Base-by-base conservation (phyloP, 2,797 vertebrate genomes). In the Petrocephalus schoutedeni region DNA sequence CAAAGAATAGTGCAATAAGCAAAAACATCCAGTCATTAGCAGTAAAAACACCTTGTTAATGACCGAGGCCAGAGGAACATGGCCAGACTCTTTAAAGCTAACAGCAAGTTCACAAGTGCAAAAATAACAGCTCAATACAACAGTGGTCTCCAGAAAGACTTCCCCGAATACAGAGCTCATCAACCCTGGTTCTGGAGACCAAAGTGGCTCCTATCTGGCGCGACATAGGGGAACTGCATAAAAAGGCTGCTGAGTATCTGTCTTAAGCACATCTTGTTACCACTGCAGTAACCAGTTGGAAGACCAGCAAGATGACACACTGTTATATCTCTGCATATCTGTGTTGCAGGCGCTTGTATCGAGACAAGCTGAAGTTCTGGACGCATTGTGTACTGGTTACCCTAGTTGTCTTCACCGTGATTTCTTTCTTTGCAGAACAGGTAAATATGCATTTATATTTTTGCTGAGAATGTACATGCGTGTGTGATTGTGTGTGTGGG, bases 381-480 rank as follows among this genome's bases (percentile, higher is more conserved):
- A 99, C 98, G 3, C 98, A 99, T 87, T 99, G 98, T 89, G 97
- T 99, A 88, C 94, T 99, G 14, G 96, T 98, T 92, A 97, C 97
- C 0, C 94, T 99, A 85, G 98, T 99, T 91, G 90, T 97, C 90
- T 99, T 99, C 95, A 99, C 98, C 1, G 89, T 99, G 90, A 94
- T 98, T 93, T 99, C 98, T 4, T 99, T 99, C 95, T 99, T 99
- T 90, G 98, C 98, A 4, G 98, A 99, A 92, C 98, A 99, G 97
- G 98, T 99, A 94, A 95, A 95, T 93, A 45, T 61, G 58, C 21
- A 14, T 74, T 51, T 61, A 49, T 41, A 53, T 71, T 19, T 32
- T 10, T 28, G 23, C 10, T 32, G 12, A 56, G 41, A 58, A 45
- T 23, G n/a, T 19, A 5, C 16, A n/a, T 41, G 21, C 59, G 23